Conservation (phyloP, 2,113 vertebrate genomes). For the Pogonocichla stellata region DNA sequence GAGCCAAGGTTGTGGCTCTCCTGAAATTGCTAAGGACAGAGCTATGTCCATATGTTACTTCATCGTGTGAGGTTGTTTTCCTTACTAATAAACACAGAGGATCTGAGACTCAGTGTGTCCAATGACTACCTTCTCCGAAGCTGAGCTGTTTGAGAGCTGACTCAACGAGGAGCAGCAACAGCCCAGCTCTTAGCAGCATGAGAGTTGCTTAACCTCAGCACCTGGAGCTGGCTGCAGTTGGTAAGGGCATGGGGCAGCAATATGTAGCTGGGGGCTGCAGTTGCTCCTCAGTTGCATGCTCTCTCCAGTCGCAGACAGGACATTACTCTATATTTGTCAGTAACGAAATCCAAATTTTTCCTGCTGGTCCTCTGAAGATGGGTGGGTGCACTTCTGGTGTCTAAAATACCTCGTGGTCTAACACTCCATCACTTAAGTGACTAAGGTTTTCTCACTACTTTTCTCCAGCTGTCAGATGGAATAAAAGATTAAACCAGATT, state of each 20-base stretch:
- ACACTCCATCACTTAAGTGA: background rate
- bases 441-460: background rate
- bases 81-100: rapidly evolving
- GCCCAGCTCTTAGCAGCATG: background rate
- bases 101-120: background rate
- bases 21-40: background rate
- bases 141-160: background rate
- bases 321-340: background rate
- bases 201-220: background rate
- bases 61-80: background rate
- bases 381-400: background rate
- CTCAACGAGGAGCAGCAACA: background rate
- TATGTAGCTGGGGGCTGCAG: rapidly evolving
- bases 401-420: background rate
- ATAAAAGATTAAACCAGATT: background rate
- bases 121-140: background rate
- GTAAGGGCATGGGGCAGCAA: background rate
- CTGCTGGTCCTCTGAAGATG: background rate
- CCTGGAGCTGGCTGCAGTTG: background rate
- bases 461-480: background rate
- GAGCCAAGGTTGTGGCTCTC: background rate
- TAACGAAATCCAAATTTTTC: background rate
- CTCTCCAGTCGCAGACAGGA: background rate
- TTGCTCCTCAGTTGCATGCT: background rate
- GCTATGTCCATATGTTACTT: background rate